A percentile compares a stretch with the other conserved stretches of the same genome.
Conservation (phyloP, 2,888 invertebrate genomes). For the Podabrus alpinus region DNA sequence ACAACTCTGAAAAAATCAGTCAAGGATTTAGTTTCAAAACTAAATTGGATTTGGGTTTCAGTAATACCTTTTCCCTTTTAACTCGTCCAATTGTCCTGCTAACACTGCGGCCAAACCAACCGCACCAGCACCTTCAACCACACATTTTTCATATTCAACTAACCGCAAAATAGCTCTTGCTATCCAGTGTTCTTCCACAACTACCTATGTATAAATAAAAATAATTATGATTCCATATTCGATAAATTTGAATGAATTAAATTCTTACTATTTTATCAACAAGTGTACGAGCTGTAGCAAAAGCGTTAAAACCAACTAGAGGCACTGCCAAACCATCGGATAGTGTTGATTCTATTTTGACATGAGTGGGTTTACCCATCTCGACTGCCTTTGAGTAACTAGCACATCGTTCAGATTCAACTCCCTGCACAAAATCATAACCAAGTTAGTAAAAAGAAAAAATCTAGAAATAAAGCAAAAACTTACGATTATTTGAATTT, state of each 20-base stretch:
- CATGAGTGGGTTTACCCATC: constrained; percentile 60
- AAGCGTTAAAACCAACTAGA: constrained; percentile 69
- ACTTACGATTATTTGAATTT: constrained; percentile 83
- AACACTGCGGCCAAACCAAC: constrained; percentile 70
- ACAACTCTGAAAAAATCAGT: constrained; percentile 78
- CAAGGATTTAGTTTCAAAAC: constrained; percentile 35
- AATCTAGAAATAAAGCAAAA: not conserved
- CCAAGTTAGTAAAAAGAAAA: not conserved
- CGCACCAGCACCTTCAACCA: constrained; percentile 76
- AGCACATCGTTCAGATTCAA: constrained; percentile 89
- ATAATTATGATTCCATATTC: not conserved
- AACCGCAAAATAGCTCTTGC: constrained; percentile 66
- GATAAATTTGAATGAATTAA: not conserved
- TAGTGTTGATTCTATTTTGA: constrained; percentile 61
- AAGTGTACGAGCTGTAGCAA: constrained; percentile 63
- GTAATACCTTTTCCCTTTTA: constrained; percentile 67
- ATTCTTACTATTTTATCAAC: constrained; percentile 68
- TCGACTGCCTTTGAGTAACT: constrained; percentile 74
- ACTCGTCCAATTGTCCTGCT: constrained; percentile 65
- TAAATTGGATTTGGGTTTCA: not conserved
- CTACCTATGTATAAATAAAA: constrained; percentile 51
- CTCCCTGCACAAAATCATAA: constrained; percentile 62
- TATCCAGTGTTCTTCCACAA: constrained; percentile 68
- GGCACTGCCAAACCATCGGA: constrained; percentile 76
- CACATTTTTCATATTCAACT: constrained; percentile 69